These are phyloP conservation scores for Trematomus bernacchii DNA, from an alignment of 2,797 vertebrate species.

Conservation along the genomic window DNA sequence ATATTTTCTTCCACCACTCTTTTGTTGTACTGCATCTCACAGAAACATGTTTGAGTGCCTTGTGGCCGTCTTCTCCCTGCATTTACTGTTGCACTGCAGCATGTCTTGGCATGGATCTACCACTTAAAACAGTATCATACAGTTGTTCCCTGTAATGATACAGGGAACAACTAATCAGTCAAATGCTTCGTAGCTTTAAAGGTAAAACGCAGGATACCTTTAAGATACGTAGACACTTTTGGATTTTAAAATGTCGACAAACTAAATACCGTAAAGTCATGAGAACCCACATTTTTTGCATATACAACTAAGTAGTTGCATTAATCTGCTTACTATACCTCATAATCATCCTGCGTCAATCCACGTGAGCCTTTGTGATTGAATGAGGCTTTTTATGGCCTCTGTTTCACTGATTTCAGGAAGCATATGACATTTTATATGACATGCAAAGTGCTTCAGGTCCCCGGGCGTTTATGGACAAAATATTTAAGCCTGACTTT, in stretches of 20 bases:
- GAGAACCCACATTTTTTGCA: background rate
- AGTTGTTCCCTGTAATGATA: background rate
- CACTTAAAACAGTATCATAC: background rate
- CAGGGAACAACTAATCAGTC: background rate
- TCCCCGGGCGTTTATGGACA: constrained; percentile 66
- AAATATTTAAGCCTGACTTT: constrained; percentile 82
- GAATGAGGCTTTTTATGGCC: constrained; percentile 76
- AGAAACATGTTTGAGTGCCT: background rate
- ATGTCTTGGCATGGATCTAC: background rate
- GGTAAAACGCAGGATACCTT: background rate
- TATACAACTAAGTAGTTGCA: constrained; percentile 2
- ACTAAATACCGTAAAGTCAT: background rate
- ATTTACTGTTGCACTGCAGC: background rate
- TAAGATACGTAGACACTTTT: background rate
- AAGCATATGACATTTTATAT: constrained; percentile 79
- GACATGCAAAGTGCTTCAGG: constrained; percentile 81
- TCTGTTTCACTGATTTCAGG: constrained; percentile 74
- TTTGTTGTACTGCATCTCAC: background rate
- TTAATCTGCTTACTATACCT: constrained; percentile 39
- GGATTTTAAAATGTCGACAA: background rate
- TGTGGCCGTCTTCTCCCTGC: background rate
- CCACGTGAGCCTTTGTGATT: constrained; percentile 72
- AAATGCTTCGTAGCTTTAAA: background rate
- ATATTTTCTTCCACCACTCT: background rate
- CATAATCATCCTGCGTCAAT: constrained; percentile 51